Evolutionary conservation across 1,140 invertebrate genomes (phyloP).

Genomic region (Galleria mellonella): DNA sequence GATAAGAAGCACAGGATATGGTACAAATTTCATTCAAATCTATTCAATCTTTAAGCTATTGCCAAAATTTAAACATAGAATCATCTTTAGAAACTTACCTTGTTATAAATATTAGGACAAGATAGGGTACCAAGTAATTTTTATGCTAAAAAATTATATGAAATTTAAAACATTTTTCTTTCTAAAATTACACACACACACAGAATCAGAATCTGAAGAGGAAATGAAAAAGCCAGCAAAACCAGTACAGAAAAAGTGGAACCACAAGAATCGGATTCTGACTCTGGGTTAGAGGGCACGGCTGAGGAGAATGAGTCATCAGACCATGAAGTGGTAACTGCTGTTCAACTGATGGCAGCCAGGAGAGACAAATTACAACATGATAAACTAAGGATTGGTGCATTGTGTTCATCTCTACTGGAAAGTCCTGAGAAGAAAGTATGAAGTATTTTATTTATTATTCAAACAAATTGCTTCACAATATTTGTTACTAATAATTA

Average conservation of each 20-base stretch:
- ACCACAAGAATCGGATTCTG: constrained; percentile 23
- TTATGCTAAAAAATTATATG: too few relatives aligned
- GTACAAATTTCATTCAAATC: too few relatives aligned
- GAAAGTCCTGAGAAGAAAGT: constrained; percentile 89
- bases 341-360: constrained; percentile 82
- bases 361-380: constrained; percentile 84
- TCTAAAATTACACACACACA: constrained; percentile 5
- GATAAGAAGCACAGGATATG: too few relatives aligned
- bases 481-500: too few relatives aligned
- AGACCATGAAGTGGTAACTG: constrained; percentile 73
- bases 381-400: constrained; percentile 89
- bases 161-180: too few relatives aligned
- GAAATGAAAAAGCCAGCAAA: constrained; percentile 8
- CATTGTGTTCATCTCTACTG: constrained; percentile 84
- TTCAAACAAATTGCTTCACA: too few relatives aligned
- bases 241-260: constrained; percentile 5
- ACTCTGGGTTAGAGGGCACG: constrained; percentile 55
- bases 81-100: too few relatives aligned
- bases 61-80: too few relatives aligned
- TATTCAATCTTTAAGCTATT: too few relatives aligned
- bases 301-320: constrained; percentile 56
- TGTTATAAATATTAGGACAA: too few relatives aligned
- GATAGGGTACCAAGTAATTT: too few relatives aligned
- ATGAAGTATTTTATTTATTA: constrained; percentile 1
- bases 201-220: constrained; percentile 23